Base-by-base conservation (phyloP, 53 echinoderm and acorn worm species). In the Arbacia lixula region DNA sequence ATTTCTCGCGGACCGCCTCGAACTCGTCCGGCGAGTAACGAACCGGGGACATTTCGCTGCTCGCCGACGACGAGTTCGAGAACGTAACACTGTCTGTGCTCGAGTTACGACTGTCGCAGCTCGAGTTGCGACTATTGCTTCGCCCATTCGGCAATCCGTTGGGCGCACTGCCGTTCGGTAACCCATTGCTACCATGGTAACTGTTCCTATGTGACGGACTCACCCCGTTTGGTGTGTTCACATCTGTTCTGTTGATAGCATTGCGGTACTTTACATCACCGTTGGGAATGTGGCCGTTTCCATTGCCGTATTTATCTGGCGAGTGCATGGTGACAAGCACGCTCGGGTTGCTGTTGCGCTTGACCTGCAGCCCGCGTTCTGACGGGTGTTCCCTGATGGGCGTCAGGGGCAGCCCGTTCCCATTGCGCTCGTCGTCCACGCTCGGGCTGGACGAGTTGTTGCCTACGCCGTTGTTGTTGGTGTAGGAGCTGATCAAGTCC, bases 21-120 rank as follows among this genome's bases (percentile, higher is more conserved):
- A 81, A 62, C 64, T 63, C 82, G 82, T 81, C 82, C 20, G 82
- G 82, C 82, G 82, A 81, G 82, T 81, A 81, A 33, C 82, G 82
- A 81, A 81, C 82, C 63, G 82, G 64, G 21, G 50, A 30, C 82
- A 81, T 63, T 49, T 81, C 82, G 82, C 22, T 81, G 82, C 82
- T 49, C 82, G 82, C 62, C 17, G 52, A 62, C 9, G 64, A 81
- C 82, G 82, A 81, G 36, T 37, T 38, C 63, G 82, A 63, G 29
- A 28, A 81, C 10, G 38, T 26, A 1, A 21, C 46, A n/a, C 63
- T 63, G 41, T 81, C 82, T 20, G 50, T 14, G 34, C 63, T 81
- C 50, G 82, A 81, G 31, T 43, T 63, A 16, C 39, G 62, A 46
- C 64, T 61, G 11, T 77, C 77, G 17, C 77, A 41, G 12, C 64